Evolutionary conservation across 2,797 vertebrate species (phyloP).

Genomic region (Phataginus tricuspis): DNA sequence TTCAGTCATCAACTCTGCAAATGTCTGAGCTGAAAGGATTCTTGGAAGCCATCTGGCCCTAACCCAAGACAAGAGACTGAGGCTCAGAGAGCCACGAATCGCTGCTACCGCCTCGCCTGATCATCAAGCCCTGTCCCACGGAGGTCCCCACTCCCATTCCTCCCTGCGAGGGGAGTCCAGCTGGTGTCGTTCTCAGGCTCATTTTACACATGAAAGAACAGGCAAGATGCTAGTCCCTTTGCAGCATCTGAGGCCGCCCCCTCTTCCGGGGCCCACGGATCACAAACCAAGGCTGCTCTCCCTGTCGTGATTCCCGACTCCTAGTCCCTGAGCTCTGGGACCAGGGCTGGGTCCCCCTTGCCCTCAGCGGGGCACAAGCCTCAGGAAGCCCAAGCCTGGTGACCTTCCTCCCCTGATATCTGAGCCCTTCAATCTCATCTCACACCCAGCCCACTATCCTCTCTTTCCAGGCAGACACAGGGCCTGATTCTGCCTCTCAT

Average conservation of each 20-base stretch:
- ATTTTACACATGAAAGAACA: background rate
- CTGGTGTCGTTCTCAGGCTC: background rate
- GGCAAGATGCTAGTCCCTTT: background rate
- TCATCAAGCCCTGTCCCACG: background rate
- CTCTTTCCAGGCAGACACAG: background rate
- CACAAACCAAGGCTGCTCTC: background rate
- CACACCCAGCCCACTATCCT: no score
- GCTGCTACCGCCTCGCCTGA: rapidly evolving
- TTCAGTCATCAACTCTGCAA: background rate
- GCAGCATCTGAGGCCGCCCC: background rate
- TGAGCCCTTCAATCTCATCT: rapidly evolving
- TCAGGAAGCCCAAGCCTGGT: background rate
- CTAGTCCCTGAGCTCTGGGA: background rate
- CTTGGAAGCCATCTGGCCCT: background rate
- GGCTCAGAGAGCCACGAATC: background rate
- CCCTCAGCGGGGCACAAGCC: background rate
- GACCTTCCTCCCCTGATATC: background rate
- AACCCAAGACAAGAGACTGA: background rate
- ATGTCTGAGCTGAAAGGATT: background rate
- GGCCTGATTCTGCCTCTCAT: background rate
- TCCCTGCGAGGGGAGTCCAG: rapidly evolving
- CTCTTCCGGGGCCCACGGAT: background rate
- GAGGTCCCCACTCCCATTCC: background rate
- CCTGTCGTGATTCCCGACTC: background rate
- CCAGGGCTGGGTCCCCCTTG: background rate